Evolutionary conservation across 2,113 vertebrate genomes (phyloP).

Genomic region (Raja brachyura): DNA sequence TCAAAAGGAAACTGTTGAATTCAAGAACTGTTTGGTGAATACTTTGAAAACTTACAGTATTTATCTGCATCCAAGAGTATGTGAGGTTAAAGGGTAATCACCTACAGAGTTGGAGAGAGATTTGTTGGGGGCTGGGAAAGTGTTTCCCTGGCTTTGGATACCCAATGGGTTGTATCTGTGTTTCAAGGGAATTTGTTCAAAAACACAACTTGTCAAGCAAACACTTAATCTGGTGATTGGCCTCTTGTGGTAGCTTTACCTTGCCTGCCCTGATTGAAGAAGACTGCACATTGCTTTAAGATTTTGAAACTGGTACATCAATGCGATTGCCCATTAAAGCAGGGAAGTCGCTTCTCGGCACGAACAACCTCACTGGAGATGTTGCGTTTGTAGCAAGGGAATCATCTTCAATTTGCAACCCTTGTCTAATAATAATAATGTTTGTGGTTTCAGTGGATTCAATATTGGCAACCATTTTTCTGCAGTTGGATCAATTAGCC

Average conservation of each 20-base stretch:
- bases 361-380: background rate
- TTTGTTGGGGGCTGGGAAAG: background rate
- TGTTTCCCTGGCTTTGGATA: background rate
- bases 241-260: background rate
- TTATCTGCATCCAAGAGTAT: background rate
- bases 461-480: background rate
- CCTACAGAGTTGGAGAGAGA: background rate
- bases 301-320: background rate
- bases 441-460: background rate
- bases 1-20: background rate
- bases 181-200: background rate
- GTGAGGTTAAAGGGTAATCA: background rate
- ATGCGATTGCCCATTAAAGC: background rate
- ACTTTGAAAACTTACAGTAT: constrained; percentile 34
- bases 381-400: too few relatives aligned
- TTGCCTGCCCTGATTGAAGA: background rate
- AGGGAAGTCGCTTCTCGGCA: background rate
- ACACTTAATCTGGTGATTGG: background rate
- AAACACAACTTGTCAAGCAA: constrained; percentile 15
- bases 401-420: background rate
- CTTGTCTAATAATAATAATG: background rate
- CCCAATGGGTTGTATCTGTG: background rate
- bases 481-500: background rate
- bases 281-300: background rate
- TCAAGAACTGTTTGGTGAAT: background rate